A percentile compares a stretch with the other conserved stretches of the same genome.
Evolutionary conservation across 2,113 vertebrate genomes (phyloP).

Genomic region (Phylloscopus trochiloides): DNA sequence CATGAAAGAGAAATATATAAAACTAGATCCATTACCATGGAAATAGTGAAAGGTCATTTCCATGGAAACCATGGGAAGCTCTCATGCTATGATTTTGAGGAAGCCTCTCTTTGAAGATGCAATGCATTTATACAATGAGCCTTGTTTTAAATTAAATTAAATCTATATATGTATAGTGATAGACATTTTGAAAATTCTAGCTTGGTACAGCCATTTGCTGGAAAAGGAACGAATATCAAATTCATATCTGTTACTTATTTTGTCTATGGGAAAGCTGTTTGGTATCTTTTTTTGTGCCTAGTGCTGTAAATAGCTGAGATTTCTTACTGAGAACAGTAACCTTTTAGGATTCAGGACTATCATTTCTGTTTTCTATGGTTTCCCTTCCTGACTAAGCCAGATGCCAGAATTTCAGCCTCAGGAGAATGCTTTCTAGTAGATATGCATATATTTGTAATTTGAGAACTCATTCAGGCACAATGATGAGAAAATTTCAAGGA

Average conservation of each 20-base stretch:
- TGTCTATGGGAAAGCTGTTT: not conserved
- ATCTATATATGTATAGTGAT: not conserved
- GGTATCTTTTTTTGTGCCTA: not conserved
- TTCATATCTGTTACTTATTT: not conserved
- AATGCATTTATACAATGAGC: slow-evolving; percentile 13
- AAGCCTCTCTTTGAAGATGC: slow-evolving; percentile 38
- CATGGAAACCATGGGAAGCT: slow-evolving; percentile 66
- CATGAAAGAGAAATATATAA: slow-evolving; percentile 71
- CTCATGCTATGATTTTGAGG: slow-evolving; percentile 64
- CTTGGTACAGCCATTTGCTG: not conserved
- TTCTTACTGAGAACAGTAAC: slow-evolving; percentile 1
- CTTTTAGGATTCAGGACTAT: not conserved
- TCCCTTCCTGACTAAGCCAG: not conserved
- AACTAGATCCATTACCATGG: slow-evolving; percentile 67
- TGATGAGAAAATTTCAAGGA: not conserved
- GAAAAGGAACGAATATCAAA: not conserved
- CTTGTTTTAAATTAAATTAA: slow-evolving; percentile 58
- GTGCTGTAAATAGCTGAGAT: not conserved
- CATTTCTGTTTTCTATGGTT: not conserved
- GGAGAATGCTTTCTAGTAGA: not conserved
- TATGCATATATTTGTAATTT: not conserved
- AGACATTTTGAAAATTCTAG: not conserved
- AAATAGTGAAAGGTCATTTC: slow-evolving; percentile 74
- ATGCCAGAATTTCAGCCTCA: not conserved
- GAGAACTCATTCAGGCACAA: not conserved